These are phyloP conservation scores for Antitype chi DNA, from an alignment of 2,888 invertebrate species.

Conservation along the genomic window DNA sequence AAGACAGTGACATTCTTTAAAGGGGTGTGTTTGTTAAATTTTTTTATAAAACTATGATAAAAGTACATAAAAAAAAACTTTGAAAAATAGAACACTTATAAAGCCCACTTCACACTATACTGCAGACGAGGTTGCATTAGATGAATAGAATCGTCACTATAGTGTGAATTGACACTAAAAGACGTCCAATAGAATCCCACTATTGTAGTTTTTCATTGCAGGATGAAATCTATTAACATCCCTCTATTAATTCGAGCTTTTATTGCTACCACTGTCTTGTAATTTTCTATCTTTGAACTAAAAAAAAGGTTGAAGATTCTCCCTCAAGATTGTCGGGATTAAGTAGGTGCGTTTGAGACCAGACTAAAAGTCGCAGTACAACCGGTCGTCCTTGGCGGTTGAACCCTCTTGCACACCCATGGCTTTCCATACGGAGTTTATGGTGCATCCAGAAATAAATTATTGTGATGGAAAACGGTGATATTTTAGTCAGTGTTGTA, in stretches of 20 bases:
- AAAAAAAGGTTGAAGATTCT: conserved; percentile 42
- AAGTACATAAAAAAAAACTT: not conserved
- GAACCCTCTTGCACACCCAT: conserved; percentile 72
- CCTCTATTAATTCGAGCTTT: conserved; percentile 34
- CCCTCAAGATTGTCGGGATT: conserved; percentile 49
- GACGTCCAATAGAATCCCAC: conserved; percentile 41
- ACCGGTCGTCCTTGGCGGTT: conserved; percentile 79
- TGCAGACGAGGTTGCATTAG: conserved; percentile 55
- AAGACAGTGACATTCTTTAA: not conserved
- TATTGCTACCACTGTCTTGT: conserved; percentile 26
- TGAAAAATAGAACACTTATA: conserved; percentile 34
- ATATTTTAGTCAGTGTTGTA: not conserved
- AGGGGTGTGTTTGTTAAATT: not conserved
- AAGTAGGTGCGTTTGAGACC: conserved; percentile 67
- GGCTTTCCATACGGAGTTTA: conserved; percentile 69
- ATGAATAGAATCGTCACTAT: conserved; percentile 46
- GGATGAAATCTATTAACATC: conserved; percentile 48
- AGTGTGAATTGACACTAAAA: conserved; percentile 61
- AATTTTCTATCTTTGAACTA: conserved; percentile 13
- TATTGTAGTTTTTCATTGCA: conserved; percentile 1
- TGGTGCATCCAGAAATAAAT: conserved; percentile 55
- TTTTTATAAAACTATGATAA: not conserved
- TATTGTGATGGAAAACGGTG: conserved; percentile 51
- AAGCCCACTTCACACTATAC: conserved; percentile 55
- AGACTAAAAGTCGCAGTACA: conserved; percentile 66